Conservation (phyloP, 2,888 invertebrate species). For the Drosophila algonquin region DNA sequence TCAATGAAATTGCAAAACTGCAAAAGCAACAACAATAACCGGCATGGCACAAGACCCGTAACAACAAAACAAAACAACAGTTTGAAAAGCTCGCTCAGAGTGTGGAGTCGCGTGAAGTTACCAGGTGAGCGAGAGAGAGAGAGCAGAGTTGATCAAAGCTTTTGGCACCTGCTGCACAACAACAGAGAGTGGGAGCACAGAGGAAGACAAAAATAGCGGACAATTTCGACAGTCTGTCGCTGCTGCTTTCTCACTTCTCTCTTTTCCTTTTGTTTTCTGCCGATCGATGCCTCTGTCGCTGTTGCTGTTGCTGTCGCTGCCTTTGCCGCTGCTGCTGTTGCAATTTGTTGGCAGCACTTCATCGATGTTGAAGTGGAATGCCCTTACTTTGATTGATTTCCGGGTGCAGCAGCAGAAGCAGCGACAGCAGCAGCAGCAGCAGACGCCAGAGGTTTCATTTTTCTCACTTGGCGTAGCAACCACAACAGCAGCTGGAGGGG, state of each 20-base stretch:
- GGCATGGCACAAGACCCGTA: conserved; percentile 69
- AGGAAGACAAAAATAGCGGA: conserved; percentile 23
- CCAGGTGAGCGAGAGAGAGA: not conserved
- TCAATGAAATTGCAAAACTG: conserved; percentile 67
- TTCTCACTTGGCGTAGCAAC: conserved; percentile 31
- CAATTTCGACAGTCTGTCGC: conserved; percentile 53
- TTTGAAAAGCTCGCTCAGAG: conserved; percentile 55
- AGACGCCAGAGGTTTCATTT: conserved; percentile 47
- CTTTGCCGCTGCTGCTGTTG: conserved; percentile 36
- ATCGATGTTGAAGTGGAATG: conserved; percentile 70
- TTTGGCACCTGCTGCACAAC: conserved; percentile 64
- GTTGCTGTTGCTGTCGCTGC: conserved; percentile 5
- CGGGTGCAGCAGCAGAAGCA: conserved; percentile 66
- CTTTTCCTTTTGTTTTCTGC: conserved; percentile 18
- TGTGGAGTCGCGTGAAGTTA: not conserved
- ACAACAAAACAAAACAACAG: conserved; percentile 57
- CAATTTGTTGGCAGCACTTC: conserved; percentile 62
- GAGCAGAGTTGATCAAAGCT: conserved; percentile 41
- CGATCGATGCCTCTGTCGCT: conserved; percentile 12
- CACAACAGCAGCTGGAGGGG: conserved; percentile 32
- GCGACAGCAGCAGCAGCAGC: not conserved
- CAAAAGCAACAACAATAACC: conserved; percentile 64
- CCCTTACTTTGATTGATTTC: conserved; percentile 81
- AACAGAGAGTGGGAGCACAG: conserved; percentile 25
- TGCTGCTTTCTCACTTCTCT: conserved; percentile 12